Conservation (phyloP, 2,113 vertebrate genomes). For the Platichthys flesus region DNA sequence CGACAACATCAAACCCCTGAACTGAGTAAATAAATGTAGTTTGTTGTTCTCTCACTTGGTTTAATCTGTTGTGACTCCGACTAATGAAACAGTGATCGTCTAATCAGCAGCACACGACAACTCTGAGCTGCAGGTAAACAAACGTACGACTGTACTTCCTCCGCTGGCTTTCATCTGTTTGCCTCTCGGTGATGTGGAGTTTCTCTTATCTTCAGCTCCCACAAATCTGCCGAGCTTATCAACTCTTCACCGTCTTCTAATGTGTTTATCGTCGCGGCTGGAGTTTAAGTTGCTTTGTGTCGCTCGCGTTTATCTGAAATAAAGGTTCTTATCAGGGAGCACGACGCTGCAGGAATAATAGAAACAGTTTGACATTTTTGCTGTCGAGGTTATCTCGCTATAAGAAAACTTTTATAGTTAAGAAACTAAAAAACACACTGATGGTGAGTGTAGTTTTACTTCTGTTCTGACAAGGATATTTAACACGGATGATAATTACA, state of each 20-base stretch:
- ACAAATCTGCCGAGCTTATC: constrained; percentile 38
- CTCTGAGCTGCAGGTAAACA: not conserved
- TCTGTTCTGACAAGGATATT: not conserved
- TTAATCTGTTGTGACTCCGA: too few species aligned
- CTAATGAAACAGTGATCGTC: not conserved
- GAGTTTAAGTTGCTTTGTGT: constrained; percentile 51
- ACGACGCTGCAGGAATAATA: constrained; percentile 25
- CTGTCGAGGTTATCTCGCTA: constrained; percentile 40
- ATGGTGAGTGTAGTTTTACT: not conserved
- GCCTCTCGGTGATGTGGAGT: not conserved
- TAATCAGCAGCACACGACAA: not conserved
- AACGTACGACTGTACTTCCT: too few species aligned
- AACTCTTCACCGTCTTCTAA: constrained; percentile 37
- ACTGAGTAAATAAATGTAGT: too few species aligned
- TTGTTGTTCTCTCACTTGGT: too few species aligned
- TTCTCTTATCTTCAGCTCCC: not conserved
- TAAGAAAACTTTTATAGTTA: constrained; percentile 13
- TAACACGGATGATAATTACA: not conserved
- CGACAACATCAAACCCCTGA: too few species aligned
- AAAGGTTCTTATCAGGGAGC: constrained; percentile 49
- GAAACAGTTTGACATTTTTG: constrained; percentile 17
- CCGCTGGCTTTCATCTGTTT: not conserved
- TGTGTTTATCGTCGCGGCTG: constrained; percentile 28
- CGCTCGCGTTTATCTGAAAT: constrained; percentile 50
- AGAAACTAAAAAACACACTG: not conserved